Base-by-base conservation (phyloP, 2,113 vertebrate species). In the Anser cygnoides region DNA sequence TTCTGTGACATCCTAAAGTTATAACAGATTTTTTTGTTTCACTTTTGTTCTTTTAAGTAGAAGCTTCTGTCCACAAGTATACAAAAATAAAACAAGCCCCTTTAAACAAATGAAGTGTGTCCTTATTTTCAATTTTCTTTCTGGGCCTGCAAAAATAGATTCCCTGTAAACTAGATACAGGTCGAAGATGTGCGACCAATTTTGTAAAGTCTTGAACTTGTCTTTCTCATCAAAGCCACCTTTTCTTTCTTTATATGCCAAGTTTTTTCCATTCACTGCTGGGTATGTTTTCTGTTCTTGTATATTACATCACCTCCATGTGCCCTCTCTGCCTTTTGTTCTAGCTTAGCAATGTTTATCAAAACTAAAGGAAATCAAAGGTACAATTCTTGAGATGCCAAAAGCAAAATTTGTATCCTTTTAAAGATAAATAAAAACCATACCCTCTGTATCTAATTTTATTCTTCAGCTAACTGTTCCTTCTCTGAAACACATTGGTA, bases 161-260 rank as follows among this genome's bases (percentile, higher is more conserved):
- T 97, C 90, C 76, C 90, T 97, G 87, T 97, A 97, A 98, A 98
- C 95, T 94, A 92, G 95, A 96, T 94, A 95, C 97, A 97, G 97
- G 97, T 97, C 97, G 83, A 98, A 98, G 98, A 98, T 98, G 98
- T 98, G 98, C 92, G 96, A 97, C 96, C 59, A 87, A 97, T 98
- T 98, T 98, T 97, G 97, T 97, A 96, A 97, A 97, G 93, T 98
- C 97, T 98, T 98, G 97, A 98, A 98, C 97, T 98, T 97, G 97
- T 97, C 96, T 98, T 37, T 97, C 95, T 97, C 98, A 98, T 98
- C 98, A 98, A 98, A 98, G 98, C 97, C 98, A 98, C 98, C 97
- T 98, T 98, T 98, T 96, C 97, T 98, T 98, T 98, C 97, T 98
- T 98, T 97, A 90, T 46, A 82, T 96, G 98, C 98, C 98, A 98